Conservation (phyloP, 2,888 invertebrate genomes). For the Plutella xylostella region DNA sequence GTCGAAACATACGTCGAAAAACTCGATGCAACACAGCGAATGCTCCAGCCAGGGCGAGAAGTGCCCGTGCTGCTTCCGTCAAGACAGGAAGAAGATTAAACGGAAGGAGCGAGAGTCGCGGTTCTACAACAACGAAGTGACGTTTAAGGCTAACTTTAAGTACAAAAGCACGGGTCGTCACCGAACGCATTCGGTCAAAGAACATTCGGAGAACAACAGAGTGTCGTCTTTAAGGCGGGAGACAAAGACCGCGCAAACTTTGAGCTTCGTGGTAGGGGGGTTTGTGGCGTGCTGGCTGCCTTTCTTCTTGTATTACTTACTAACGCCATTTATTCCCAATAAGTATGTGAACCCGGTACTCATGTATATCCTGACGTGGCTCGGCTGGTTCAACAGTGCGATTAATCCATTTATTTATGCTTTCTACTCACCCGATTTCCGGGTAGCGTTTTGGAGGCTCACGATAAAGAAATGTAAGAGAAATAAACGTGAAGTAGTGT, state of each 20-base stretch:
- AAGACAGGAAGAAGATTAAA: slow-evolving; percentile 37
- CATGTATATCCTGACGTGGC: slow-evolving; percentile 85
- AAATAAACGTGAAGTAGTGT: slow-evolving; percentile 40
- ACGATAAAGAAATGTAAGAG: slow-evolving; percentile 77
- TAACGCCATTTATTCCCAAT: slow-evolving; percentile 80
- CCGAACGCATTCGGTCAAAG: slow-evolving; percentile 64
- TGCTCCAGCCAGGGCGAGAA: slow-evolving; percentile 45
- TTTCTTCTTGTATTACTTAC: slow-evolving; percentile 85
- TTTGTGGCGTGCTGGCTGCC: slow-evolving; percentile 91
- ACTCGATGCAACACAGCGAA: slow-evolving; percentile 43
- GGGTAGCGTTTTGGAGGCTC: slow-evolving; percentile 87
- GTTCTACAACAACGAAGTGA: slow-evolving; percentile 45
- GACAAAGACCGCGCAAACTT: slow-evolving; percentile 88
- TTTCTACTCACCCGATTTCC: slow-evolving; percentile 89
- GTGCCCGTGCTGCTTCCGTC: slow-evolving; percentile 54
- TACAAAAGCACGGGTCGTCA: slow-evolving; percentile 51
- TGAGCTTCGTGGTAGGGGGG: slow-evolving; percentile 89
- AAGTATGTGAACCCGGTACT: slow-evolving; percentile 72
- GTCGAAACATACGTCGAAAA: slow-evolving; percentile 46
- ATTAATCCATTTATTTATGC: slow-evolving; percentile 94
- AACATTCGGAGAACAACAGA: slow-evolving; percentile 69
- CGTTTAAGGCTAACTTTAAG: slow-evolving; percentile 55
- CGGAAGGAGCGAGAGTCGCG: slow-evolving; percentile 44
- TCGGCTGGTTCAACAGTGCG: slow-evolving; percentile 91
- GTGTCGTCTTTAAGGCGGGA: slow-evolving; percentile 81